Evolutionary conservation across 2,113 vertebrate genomes (phyloP), one percentile per base, ranked within the genome.

Genomic region (Numida meleagris): DNA sequence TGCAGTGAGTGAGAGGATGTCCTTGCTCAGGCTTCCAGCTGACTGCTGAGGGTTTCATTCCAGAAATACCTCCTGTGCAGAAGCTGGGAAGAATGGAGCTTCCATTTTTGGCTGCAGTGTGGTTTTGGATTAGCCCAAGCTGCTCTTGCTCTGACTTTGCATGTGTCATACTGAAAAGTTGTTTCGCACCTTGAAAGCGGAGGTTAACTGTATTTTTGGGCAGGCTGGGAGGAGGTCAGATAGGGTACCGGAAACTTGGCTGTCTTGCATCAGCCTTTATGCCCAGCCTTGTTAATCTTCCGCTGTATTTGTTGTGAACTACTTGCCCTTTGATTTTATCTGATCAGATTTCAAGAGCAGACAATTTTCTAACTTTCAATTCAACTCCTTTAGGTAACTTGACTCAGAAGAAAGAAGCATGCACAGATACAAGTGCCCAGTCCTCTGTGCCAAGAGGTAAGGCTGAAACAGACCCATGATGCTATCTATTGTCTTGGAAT

Each of bases 81-180:
- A 17, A 20, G 8, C 0, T 1, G 24, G 13, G 23, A 50, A 38
- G 25, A 36, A 31, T 7, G 38, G 17, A 6, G 42, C 10, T 48
- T 81, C 10, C 8, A 1, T 66, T 65, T 71, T 36, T 42, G 29
- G 18, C 58, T 29, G 20, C 2, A 0, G 4, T 40, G 62, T 50
- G 72, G 36, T 12, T 88, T 66, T 48, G 29, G 16, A 17, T 61
- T 9, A 51, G 50, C 23, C n/a, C 65, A 53, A 65, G 25, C 36
- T 0, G 1, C 19, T 73, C 23, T 6, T 2, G 1, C 70, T 31
- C 48, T 0, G 7, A 23, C 24, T 68, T 63, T 57, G 12, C 51
- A 10, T 43, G 10, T 45, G 6, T 43, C 23, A 10, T 10, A 80
- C 53, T 59, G 62, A 57, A 24, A 42, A 85, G 17, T 10, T n/a